phyloP scores from a whole-genome alignment of 2,888 invertebrate genomes.

The Operophtera brumata region DNA sequence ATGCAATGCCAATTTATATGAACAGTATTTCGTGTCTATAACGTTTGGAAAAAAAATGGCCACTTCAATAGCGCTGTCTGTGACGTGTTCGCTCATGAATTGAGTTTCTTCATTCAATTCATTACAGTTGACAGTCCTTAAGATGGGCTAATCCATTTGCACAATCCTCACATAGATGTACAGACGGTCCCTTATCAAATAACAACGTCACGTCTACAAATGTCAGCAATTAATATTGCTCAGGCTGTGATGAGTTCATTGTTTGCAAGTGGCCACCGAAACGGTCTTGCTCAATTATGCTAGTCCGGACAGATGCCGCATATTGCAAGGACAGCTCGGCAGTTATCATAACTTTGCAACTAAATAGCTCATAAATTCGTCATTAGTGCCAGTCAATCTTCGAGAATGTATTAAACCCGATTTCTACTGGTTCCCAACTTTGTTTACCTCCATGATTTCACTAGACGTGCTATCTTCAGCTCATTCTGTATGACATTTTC shows the following conservation, averaged over 20 bases:
- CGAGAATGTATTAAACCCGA: too few relatives aligned
- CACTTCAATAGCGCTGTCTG: background rate
- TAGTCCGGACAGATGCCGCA: conserved; percentile 48
- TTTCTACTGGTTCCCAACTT: too few relatives aligned
- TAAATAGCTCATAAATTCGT: background rate
- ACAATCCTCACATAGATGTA: conserved; percentile 21
- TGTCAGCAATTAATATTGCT: conserved; percentile 65
- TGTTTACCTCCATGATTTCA: too few relatives aligned
- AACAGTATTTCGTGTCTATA: too few relatives aligned
- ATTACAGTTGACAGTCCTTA: background rate
- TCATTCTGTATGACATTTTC: too few relatives aligned
- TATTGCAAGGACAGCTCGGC: conserved; percentile 50
- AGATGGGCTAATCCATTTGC: conserved; percentile 16
- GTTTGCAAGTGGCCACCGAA: conserved; percentile 68
- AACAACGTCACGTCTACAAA: conserved; percentile 43
- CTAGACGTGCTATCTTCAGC: too few relatives aligned
- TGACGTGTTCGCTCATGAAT: background rate
- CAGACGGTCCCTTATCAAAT: conserved; percentile 47
- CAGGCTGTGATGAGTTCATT: conserved; percentile 71
- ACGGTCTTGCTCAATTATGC: conserved; percentile 61
- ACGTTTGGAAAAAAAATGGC: background rate
- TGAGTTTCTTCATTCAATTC: background rate
- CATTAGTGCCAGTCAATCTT: background rate
- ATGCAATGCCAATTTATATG: too few relatives aligned
- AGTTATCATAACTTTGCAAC: conserved; percentile 4